Base-by-base conservation (phyloP, 2,888 invertebrate species). In the Chouioia cunea region DNA sequence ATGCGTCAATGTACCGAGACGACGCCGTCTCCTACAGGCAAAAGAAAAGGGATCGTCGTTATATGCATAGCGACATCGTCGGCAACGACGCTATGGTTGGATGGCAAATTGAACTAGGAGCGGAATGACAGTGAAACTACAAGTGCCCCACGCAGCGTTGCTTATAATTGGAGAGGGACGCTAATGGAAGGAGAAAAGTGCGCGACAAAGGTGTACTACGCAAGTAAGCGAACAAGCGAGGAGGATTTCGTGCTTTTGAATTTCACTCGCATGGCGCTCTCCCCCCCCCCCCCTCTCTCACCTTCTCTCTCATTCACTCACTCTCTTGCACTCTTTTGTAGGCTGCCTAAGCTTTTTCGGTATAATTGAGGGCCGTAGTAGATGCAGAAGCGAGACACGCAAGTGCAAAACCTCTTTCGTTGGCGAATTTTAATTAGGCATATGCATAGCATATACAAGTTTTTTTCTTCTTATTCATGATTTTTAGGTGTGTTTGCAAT, bases 91-190 rank as follows among this genome's bases (percentile, higher is more conserved):
- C 3, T 27, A 27, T 6, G 27, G 36, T 27, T 18, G 58, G n/a
- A 20, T 67, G 65, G 71, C 70, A 71, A 73, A 71, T 75, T 70
- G 71, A 71, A 68, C 58, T 59, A 66, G 73, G 69, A 65, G 62
- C 58, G 59, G 75, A 73, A 72, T 71, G 66, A 73, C 71, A 75
- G 73, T 72, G 71, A 72, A 71, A 65, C 66, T 70, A 56, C 70
- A 62, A 72, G 60, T 65, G 54, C 59, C 16, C 52, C n/a, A n/a
- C n/a, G 50, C 20, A 1, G 23, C 46, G 57, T 57, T 44, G 63
- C 43, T 44, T 65, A 59, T 70, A 70, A 70, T 70, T 70, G 70
- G 54, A 65, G 64, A 59, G 64, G 54, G 36, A 70, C 64, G 59
- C 47, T 65, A 70, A 65, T 65, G 70, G 64, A 69, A 36, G 36